Conservation (phyloP, 1,140 invertebrate genomes). For the Cyclina sinensis region DNA sequence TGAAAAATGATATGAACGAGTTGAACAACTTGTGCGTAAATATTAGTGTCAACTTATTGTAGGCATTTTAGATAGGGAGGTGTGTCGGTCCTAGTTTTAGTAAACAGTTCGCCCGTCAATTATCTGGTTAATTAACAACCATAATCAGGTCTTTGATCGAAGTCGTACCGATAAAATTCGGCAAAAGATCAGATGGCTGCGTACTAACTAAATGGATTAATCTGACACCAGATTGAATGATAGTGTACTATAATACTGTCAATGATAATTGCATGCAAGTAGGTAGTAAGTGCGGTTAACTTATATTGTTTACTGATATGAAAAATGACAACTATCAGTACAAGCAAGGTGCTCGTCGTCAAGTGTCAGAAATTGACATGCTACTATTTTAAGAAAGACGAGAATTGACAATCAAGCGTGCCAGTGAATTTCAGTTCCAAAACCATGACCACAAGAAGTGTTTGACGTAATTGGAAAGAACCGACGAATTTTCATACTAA, state of each 20-base stretch:
- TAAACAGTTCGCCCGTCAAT: constrained; percentile 19
- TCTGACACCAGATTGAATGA: constrained; percentile 22
- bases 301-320: constrained; percentile 11
- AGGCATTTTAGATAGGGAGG: constrained; percentile 5
- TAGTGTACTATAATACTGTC: constrained; percentile 30
- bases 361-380: constrained; percentile 47
- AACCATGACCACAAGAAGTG: neutral
- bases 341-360: neutral
- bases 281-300: constrained; percentile 39
- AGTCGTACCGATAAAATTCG: constrained; percentile 33
- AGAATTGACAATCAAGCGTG: constrained; percentile 3
- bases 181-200: constrained; percentile 35
- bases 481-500: neutral
- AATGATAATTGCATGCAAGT: constrained; percentile 39
- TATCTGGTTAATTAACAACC: constrained; percentile 60
- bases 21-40: neutral
- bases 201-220: constrained; percentile 22
- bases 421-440: neutral
- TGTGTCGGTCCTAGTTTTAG: constrained; percentile 20
- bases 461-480: neutral
- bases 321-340: constrained; percentile 41
- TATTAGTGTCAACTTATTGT: neutral
- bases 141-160: constrained; percentile 47
- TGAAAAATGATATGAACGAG: neutral
- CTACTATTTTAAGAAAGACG: constrained; percentile 3